Conservation (phyloP, 1,140 invertebrate genomes). For the Antheraea mylitta region DNA sequence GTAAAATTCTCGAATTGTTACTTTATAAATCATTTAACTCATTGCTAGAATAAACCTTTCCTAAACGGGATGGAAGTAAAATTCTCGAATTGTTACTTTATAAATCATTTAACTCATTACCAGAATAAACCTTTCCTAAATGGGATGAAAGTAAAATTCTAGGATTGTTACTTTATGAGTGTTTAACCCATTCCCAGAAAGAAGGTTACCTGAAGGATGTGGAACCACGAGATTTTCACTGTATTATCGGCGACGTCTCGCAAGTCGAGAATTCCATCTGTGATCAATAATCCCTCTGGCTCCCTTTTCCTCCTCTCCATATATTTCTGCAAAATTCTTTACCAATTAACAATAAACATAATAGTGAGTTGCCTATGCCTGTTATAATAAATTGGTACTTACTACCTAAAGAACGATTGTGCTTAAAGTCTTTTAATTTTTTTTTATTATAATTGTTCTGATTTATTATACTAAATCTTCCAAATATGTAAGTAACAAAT, state of each 20-base stretch:
- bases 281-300: constrained; percentile 33
- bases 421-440: constrained; percentile 68
- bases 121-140: too few relatives aligned
- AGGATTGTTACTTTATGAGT: too few relatives aligned
- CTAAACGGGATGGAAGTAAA: too few relatives aligned
- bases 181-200: too few relatives aligned
- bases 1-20: not conserved
- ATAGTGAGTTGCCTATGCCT: constrained; percentile 48
- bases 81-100: too few relatives aligned
- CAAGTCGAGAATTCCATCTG: constrained; percentile 54
- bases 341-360: constrained; percentile 38
- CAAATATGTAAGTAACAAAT: not conserved
- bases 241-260: constrained; percentile 70
- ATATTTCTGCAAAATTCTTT: constrained; percentile 76
- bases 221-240: constrained; percentile 66
- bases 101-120: too few relatives aligned
- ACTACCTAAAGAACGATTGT: constrained; percentile 28
- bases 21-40: constrained; percentile 22
- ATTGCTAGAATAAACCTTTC: constrained; percentile 63
- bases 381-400: not conserved
- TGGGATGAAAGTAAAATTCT: too few relatives aligned
- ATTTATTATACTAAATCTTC: constrained; percentile 6
- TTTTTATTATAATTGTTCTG: constrained; percentile 17
- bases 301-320: constrained; percentile 24
- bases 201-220: too few relatives aligned